Percentiles rank a stretch among this genome's conserved stretches.
Evolutionary conservation across 2,797 vertebrate species (phyloP).

Genomic region (Xiphophorus birchmanni): DNA sequence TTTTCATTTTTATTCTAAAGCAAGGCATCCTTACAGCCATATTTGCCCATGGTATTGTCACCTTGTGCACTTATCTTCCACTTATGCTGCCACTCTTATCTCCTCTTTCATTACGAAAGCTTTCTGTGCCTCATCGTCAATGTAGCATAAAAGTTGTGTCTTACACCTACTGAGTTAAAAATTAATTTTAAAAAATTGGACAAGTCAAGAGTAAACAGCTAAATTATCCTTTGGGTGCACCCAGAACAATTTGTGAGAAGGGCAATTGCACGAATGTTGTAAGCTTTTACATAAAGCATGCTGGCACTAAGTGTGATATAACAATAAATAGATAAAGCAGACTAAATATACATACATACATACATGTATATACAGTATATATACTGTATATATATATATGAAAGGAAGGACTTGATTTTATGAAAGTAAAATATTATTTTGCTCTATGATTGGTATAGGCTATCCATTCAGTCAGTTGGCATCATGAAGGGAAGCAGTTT

Average conservation of each 20-base stretch:
- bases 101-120: slow-evolving; percentile 46
- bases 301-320: neutral
- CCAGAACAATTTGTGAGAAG: neutral
- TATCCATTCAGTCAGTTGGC: slow-evolving; percentile 97
- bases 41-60: slow-evolving; percentile 18
- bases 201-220: neutral
- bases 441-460: slow-evolving; percentile 79
- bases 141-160: slow-evolving; percentile 24
- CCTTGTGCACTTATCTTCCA: slow-evolving; percentile 7
- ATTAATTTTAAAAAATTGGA: neutral
- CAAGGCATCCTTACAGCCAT: slow-evolving; percentile 22
- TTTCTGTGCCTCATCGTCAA: slow-evolving; percentile 43
- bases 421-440: neutral
- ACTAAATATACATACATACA: too few species aligned
- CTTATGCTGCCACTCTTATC: slow-evolving; percentile 18
- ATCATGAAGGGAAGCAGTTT: slow-evolving; percentile 97
- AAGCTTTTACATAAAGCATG: neutral
- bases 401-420: neutral
- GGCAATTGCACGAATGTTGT: neutral
- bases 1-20: neutral
- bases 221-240: neutral
- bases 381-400: neutral
- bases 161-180: slow-evolving; percentile 28
- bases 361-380: too few species aligned
- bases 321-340: neutral